Base-by-base conservation (phyloP, 1,140 invertebrate genomes). In the Nilaparvata lugens region DNA sequence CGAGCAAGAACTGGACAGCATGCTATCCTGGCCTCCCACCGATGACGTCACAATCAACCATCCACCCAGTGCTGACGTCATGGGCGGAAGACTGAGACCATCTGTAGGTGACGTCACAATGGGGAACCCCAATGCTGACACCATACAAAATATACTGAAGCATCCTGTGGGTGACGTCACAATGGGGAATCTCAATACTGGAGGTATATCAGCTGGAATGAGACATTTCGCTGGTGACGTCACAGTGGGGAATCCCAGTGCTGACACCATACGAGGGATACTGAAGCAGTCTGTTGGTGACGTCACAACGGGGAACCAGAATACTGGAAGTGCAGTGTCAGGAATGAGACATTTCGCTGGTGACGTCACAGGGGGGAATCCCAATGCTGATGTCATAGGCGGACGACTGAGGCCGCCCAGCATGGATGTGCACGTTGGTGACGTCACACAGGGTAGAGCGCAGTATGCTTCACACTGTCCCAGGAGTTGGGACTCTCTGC, bases 401-500 rank as follows among this genome's bases (percentile, higher is more conserved):
- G 57, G 23, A 51, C 57, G 57, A 25, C 23, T 31, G 43, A 54
- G 18, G 53, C 3, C 54, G 38, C 28, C 16, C 21, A 52, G 43
- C 13, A 42, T 13, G 31, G n/a, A 31, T 9, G 23, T 28, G 24
- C 13, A 31, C 45, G 45, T 58, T n/a, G n/a, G 31, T 35, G 23
- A 28, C 9, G 62, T 51, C 25, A n/a, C 38, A 13, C 4, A 18
- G 31, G 38, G 14, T 2, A 3, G 24, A 52, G n/a, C 5, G 16
- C 21, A 6, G 25, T 16, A 11, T 52, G 31, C 42, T 67, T 58
- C n/a, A n/a, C n/a, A n/a, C 35, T 86, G 84, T 68, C 77, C 78
- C 9, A 73, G 75, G 2, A 79, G 79, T 43, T 89, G 81, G 75
- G 89, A 93, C 72, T 78, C 78, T 3, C 69, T 90, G 2, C 74